Evolutionary conservation across 2,888 invertebrate genomes (phyloP).

Genomic region (Drosophila sordidapex): DNA sequence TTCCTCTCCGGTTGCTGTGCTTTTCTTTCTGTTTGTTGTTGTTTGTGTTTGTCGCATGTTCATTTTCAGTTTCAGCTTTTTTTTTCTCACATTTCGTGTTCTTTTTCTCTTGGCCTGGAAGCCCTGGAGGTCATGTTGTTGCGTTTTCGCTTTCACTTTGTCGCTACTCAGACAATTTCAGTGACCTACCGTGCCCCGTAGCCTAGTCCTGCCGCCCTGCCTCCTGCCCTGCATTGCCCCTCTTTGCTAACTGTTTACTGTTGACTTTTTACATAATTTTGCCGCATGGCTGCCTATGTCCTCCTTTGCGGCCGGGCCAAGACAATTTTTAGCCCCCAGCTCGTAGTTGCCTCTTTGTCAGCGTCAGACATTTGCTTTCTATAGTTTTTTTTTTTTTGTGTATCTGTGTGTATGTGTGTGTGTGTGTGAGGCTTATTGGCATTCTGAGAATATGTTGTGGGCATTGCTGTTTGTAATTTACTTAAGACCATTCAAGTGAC

Average conservation of each 20-base stretch:
- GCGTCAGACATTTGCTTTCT: conserved; percentile 24
- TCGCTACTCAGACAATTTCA: conserved; percentile 64
- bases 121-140: conserved; percentile 67
- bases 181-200: conserved; percentile 42
- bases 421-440: conserved; percentile 46
- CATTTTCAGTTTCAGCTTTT: conserved; percentile 67
- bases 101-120: conserved; percentile 35
- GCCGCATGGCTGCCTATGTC: conserved; percentile 68
- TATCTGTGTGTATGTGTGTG: conserved; percentile 26
- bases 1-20: conserved; percentile 12
- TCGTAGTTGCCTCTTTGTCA: conserved; percentile 20
- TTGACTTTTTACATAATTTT: conserved; percentile 79
- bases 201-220: background rate
- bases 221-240: background rate
- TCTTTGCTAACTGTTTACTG: conserved; percentile 49
- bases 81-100: conserved; percentile 31
- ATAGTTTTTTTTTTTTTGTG: background rate
- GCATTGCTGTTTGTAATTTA: conserved; percentile 67
- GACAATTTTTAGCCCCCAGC: conserved; percentile 19
- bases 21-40: conserved; percentile 4
- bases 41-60: conserved; percentile 52
- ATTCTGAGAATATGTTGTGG: conserved; percentile 54
- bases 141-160: conserved; percentile 62
- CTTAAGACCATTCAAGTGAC: conserved; percentile 66
- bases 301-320: conserved; percentile 47